Base-by-base conservation (phyloP, 2,888 invertebrate genomes). In the Sinohyriopsis cumingii region DNA sequence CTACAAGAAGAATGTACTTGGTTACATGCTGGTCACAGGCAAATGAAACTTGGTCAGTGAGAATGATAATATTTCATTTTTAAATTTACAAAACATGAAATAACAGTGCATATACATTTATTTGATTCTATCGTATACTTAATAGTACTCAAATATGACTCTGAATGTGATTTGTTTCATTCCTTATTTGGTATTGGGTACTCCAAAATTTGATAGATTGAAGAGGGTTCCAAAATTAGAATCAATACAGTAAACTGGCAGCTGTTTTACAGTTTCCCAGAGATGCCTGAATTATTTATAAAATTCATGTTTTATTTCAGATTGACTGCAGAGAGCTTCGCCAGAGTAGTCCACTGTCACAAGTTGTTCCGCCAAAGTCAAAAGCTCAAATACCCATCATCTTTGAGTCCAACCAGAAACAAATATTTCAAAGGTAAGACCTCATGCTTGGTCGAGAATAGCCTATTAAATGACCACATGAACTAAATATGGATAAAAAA, bases 301-400 rank as follows among this genome's bases (percentile, higher is more conserved):
- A 54, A 9, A n/a, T n/a, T 19, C 22, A 15, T 64, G 18, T 67
- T 64, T 60, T 63, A 56, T 72, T 76, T 7, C 74, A 89, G 88
- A 85, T 89, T 82, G 90, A 90, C 73, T 90, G 89, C 69, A 76
- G 84, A 19, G 90, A 90, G 72, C 76, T 90, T 55, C 80, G 89
- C 53, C 89, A 90, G 76, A 89, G 89, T 65, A 88, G 89, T 71
- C 90, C 90, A 2, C 74, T 90, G 59, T 87, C 88, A 53, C 89
- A 90, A 72, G 89, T 90, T 12, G 83, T 90, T 15, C 89, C 89
- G 7, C 89, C 90, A 1, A 82, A 82, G 63, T 87, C 88, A 59
- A 88, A 85, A 66, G 89, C 89, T n/a, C 70, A 77, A 55, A 83
- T 90, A 25, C 89, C 90, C 18, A 84, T 90, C 64, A 84, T 90